Evolutionary conservation across 2,888 invertebrate genomes (phyloP), one percentile per base, ranked within the genome.

Genomic region (Caenorhabditis becei): DNA sequence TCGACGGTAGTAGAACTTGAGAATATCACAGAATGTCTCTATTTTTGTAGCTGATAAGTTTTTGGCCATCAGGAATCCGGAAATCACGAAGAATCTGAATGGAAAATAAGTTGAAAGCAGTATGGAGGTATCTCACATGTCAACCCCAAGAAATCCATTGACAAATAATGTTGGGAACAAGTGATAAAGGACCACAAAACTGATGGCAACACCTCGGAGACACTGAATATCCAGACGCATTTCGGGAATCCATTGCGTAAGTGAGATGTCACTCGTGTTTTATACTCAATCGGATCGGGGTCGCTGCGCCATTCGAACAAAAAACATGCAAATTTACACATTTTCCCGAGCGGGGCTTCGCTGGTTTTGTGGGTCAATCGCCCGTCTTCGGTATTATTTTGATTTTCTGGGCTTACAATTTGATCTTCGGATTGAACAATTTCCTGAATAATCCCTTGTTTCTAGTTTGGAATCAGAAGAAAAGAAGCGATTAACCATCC

Each of bases 51-150:
- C 61, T 63, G 81, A 56, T 14, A 81, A 24, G 35, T 77, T 72
- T 54, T 28, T 28, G 11, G 81, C 75, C 81, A 81, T 81, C 0
- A 81, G 59, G 58, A 67, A 81, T 4, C 81, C 81, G 11, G 81
- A 81, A 14, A 81, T 77, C 4, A 81, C 81, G 44, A 81, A 81
- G 44, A 81, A 81, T 62, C 80, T 80, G 62, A 24, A 62, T n/a
- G n/a, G n/a, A n/a, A n/a, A n/a, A n/a, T n/a, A n/a, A n/a, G n/a
- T n/a, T n/a, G n/a, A n/a, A n/a, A n/a, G 35, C 5, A 8, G 35
- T 10, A 35, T 35, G 5, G 7, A 35, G 35, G 10, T 14, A 5
- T 49, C 77, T 63, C 20, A 77, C 81, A 77, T 56, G 49, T 81
- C 81, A 14, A 81, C 81, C 44, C 81, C 81, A 0, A 81, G 58